Evolutionary conservation across 2,113 vertebrate genomes (phyloP).

Genomic region (Glaucomys volans): DNA sequence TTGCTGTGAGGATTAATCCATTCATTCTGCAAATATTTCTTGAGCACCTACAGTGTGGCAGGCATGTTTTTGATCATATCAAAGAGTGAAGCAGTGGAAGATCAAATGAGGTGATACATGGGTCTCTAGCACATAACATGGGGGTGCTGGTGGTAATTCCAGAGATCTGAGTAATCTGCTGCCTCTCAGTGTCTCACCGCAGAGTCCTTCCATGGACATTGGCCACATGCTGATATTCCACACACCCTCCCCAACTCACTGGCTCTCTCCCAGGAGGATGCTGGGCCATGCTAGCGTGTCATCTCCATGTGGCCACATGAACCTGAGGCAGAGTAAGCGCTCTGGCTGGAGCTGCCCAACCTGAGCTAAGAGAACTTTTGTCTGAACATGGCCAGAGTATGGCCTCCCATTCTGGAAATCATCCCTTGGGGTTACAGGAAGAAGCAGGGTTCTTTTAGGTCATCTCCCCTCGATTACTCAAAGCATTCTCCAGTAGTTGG

Average conservation of each 20-base stretch:
- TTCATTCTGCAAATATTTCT: not conserved
- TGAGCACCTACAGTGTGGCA: not conserved
- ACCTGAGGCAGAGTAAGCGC: not conserved
- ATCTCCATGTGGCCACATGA: not conserved
- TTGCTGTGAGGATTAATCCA: not conserved
- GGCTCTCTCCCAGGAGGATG: not conserved
- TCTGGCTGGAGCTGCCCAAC: not conserved
- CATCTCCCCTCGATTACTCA: not conserved
- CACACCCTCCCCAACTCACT: not conserved
- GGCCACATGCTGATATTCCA: not conserved
- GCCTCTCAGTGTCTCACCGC: not conserved
- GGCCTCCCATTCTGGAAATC: not conserved
- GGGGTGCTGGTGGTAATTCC: not conserved
- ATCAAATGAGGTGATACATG: not conserved
- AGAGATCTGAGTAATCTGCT: not conserved
- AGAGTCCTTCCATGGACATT: rapidly evolving
- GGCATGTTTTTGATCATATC: not conserved
- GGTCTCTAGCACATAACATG: not conserved
- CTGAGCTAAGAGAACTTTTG: not conserved
- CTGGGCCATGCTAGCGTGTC: not conserved
- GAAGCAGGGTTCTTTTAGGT: not conserved
- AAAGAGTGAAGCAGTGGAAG: not conserved
- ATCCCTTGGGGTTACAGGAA: not conserved
- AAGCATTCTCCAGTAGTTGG: not conserved
- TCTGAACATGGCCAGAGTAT: not conserved